These are phyloP conservation scores for Philotrypesis tridentata DNA, from an alignment of 1,140 invertebrate genomes.

Conservation along the genomic window DNA sequence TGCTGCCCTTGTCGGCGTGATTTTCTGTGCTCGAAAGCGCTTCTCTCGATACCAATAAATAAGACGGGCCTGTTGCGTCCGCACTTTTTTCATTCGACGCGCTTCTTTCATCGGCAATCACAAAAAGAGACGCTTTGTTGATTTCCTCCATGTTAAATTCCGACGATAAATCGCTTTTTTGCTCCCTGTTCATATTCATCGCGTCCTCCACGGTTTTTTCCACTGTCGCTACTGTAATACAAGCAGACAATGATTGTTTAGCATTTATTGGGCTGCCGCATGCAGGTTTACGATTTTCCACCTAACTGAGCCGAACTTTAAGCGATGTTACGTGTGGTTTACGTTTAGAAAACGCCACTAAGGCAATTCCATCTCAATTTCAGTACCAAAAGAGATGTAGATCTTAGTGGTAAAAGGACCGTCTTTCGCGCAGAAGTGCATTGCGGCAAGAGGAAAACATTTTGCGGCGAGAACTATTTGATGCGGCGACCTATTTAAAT, in stretches of 20 bases:
- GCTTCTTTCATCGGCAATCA: not conserved
- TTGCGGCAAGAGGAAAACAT: no score
- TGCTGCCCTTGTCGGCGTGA: not conserved
- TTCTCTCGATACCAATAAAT: not conserved
- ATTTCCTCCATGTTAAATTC: constrained; percentile 21
- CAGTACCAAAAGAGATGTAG: no score
- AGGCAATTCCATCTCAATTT: no score
- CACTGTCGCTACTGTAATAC: constrained; percentile 8
- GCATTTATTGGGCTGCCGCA: no score
- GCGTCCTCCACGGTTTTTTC: not conserved
- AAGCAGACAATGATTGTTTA: not conserved
- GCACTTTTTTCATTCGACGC: not conserved
- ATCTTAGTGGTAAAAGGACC: no score
- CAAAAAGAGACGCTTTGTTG: not conserved
- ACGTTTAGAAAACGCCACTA: no score
- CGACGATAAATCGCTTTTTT: not conserved
- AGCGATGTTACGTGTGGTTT: no score
- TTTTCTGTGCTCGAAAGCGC: not conserved
- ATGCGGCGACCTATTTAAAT: no score
- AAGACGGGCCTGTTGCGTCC: not conserved
- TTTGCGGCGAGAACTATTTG: no score
- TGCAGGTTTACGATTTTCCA: no score
- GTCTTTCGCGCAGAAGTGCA: no score
- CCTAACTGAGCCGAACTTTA: no score
- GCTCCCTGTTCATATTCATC: not conserved